phyloP scores from a whole-genome alignment of 2,888 invertebrate genomes.

The Chymomyza procnemis region DNA sequence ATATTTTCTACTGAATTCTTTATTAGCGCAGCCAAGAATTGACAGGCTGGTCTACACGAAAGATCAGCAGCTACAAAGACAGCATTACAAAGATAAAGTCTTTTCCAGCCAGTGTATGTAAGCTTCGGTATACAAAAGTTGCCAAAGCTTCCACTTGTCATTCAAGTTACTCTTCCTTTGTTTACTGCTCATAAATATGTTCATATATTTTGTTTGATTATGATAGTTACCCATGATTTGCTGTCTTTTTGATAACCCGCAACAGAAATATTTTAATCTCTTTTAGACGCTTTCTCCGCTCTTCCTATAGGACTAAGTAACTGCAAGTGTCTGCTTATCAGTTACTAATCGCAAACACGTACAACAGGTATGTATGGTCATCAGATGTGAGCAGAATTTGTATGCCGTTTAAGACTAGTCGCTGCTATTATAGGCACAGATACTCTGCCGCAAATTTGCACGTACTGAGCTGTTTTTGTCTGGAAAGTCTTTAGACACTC shows the following conservation, averaged over 20 bases:
- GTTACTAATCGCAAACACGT: conserved; percentile 61
- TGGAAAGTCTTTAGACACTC: conserved; percentile 40
- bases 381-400: conserved; percentile 38
- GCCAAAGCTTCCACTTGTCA: neutral
- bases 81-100: too few relatives aligned
- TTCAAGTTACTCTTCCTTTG: neutral
- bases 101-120: too few relatives aligned
- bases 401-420: conserved; percentile 16
- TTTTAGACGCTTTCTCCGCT: conserved; percentile 20
- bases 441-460: conserved; percentile 59
- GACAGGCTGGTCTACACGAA: too few relatives aligned
- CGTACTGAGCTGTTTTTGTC: conserved; percentile 51
- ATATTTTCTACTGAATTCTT: too few relatives aligned
- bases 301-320: conserved; percentile 4
- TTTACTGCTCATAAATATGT: neutral
- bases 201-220: neutral
- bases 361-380: conserved; percentile 22
- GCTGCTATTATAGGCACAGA: conserved; percentile 59
- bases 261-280: conserved; percentile 62
- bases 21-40: too few relatives aligned
- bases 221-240: neutral
- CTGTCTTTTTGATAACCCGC: neutral
- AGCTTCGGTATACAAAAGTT: neutral
- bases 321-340: conserved; percentile 54
- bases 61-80: too few relatives aligned